phyloP scores from a whole-genome alignment of 1,140 invertebrate genomes.

The Drosophila novamexicana region DNA sequence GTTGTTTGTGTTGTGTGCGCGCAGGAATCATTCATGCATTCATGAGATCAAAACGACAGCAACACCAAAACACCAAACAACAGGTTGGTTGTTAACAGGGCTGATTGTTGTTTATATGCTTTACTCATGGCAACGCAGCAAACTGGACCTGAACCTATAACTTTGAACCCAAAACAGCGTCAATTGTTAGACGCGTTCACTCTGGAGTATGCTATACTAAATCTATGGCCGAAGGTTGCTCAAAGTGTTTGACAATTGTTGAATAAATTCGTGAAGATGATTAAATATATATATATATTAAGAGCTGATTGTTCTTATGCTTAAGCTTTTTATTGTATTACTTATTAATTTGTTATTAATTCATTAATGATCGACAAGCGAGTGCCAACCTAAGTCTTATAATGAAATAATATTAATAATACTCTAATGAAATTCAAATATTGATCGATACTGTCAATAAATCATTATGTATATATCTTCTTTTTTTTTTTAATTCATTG shows the following conservation, averaged over 20 bases:
- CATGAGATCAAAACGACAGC: conserved; percentile 72
- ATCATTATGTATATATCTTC: too few relatives aligned
- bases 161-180: conserved; percentile 30
- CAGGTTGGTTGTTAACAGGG: conserved; percentile 31
- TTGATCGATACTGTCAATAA: too few relatives aligned
- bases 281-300: too few relatives aligned
- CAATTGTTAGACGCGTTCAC: conserved; percentile 12
- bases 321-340: too few relatives aligned
- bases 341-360: too few relatives aligned
- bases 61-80: conserved; percentile 49
- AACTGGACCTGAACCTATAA: conserved; percentile 20
- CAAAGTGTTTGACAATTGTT: neutral
- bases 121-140: neutral
- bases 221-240: neutral
- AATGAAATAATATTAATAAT: too few relatives aligned
- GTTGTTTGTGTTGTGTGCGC: conserved; percentile 42
- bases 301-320: too few relatives aligned
- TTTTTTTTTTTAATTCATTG: too few relatives aligned
- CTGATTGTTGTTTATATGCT: conserved; percentile 27
- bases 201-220: conserved; percentile 2
- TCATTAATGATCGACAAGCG: too few relatives aligned
- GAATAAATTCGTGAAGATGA: too few relatives aligned
- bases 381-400: too few relatives aligned
- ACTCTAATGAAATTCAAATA: too few relatives aligned
- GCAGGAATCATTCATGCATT: conserved; percentile 75